Base-by-base conservation (phyloP, 2,113 vertebrate genomes). In the Lepisosteus osseus region DNA sequence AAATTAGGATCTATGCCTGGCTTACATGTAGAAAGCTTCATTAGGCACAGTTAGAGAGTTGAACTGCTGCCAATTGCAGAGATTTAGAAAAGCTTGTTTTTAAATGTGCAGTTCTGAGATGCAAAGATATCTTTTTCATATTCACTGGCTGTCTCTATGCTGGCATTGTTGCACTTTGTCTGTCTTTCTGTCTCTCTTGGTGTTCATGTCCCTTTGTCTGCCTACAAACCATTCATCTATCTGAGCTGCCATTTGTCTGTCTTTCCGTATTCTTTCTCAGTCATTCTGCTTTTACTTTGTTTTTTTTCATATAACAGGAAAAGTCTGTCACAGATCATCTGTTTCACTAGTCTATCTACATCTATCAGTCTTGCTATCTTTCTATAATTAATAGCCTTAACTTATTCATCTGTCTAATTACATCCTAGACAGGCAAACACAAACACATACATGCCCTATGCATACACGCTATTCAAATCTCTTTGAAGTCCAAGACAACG, bases 381-480 rank as follows among this genome's bases (percentile, higher is more conserved):
- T 74, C 77, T 69, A 67, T 84, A 83, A 90, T 86, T 83, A 89
- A 88, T 81, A 79, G 80, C 78, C 59, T 71, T 70, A 75, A 78
- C 73, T 79, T 77, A 79, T 81, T 84, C 76, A 82, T 86, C 83
- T 77, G 65, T 74, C 74, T 88, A 84, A 91, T 88, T 85, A 82
- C 83, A 77, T 79, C 77, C 77, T 80, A 82, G 69, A 78, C 82
- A 72, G 59, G 67, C 65, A 65, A 71, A 75, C 73, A 56, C 78
- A 67, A 5, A 54, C 63, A 68, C 79, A 76, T 78, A 73, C 61
- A 68, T 59, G 76, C 81, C 83, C 78, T 85, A 86, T 84, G 80
- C 83, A 87, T 84, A 86, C 86, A 87, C 86, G 87, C 88, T 92
- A 88, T 87, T 83, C 76, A 84, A 90, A 90, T 92, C 91, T 90